Evolutionary conservation across 2,888 invertebrate genomes (phyloP).

Genomic region (Tetranychus truncatus): DNA sequence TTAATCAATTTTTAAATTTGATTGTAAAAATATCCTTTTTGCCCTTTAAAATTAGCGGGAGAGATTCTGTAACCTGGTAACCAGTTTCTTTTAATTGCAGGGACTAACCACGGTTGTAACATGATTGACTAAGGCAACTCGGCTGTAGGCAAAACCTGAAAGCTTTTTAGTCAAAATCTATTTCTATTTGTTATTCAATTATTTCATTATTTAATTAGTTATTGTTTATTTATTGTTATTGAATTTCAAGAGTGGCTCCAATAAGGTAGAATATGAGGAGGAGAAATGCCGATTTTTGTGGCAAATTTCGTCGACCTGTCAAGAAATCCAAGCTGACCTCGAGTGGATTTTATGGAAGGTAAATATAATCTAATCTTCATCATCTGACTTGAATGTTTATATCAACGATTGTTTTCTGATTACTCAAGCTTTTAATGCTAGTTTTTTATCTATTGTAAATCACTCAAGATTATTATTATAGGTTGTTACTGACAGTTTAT

Average conservation of each 20-base stretch:
- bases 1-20: too few species aligned
- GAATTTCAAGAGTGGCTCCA: conserved; percentile 1
- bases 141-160: neutral
- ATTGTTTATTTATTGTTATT: neutral
- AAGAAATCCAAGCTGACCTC: conserved; percentile 10
- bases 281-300: conserved; percentile 11
- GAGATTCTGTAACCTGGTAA: too few species aligned
- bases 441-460: neutral
- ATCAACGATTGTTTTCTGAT: neutral
- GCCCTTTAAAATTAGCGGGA: too few species aligned
- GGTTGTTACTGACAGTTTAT: neutral
- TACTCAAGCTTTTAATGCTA: neutral
- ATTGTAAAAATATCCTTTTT: too few species aligned
- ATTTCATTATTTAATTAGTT: neutral
- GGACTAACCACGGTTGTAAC: too few species aligned
- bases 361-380: neutral
- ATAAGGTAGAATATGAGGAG: conserved; percentile 12
- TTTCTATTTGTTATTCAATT: neutral
- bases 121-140: too few species aligned
- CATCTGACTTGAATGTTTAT: neutral
- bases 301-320: conserved; percentile 6
- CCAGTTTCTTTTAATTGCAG: too few species aligned
- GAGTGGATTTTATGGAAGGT: conserved; percentile 15
- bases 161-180: neutral
- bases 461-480: neutral